Base-by-base conservation (phyloP, 2,113 vertebrate genomes). In the Hemiprocne comata region DNA sequence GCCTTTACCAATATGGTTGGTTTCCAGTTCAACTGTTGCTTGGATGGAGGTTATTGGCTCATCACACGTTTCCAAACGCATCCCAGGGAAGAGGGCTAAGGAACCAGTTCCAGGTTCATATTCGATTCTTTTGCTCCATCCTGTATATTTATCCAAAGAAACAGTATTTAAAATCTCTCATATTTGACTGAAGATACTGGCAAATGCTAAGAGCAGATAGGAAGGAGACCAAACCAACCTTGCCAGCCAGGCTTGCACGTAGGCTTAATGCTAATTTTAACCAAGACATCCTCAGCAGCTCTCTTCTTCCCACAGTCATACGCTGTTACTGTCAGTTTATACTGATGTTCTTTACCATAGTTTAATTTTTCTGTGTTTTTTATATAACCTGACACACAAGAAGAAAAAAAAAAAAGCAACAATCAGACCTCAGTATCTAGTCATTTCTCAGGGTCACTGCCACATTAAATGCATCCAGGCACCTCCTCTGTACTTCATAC, bases 261-360 rank as follows among this genome's bases (percentile, higher is more conserved):
- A 79, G 99, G 99, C 95, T 99, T 99, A 86, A 99, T 93, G 95
- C 97, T 99, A 96, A 99, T 99, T 98, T 99, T 99, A 84, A 99
- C 99, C 71, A 99, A 84, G 28, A 99, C 99, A 18, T 99, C 99
- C 84, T 99, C 99, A 1, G 98, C 97, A 31, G 99, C 99, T 7
- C 99, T 97, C 90, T 99, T 99, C 98, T 99, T 99, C 75, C 99
- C 99, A 28, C 99, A 99, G 97, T 99, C 99, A 42, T 99, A 99
- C 14, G 99, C 99, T 0, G 99, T 99, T 94, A 99, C 98, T 0
- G 98, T 99, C 96, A 99, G 98, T 95, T 99, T 99, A 72, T 99
- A 99, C 96, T 99, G 98, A 75, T 96, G 99, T 40, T 99, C 99
- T 87, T 99, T 99, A 84, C 98, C 98, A 18, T 99, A 99, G 97